Evolutionary conservation across 2,113 vertebrate species (phyloP).

Genomic region (Haemorhous mexicanus): DNA sequence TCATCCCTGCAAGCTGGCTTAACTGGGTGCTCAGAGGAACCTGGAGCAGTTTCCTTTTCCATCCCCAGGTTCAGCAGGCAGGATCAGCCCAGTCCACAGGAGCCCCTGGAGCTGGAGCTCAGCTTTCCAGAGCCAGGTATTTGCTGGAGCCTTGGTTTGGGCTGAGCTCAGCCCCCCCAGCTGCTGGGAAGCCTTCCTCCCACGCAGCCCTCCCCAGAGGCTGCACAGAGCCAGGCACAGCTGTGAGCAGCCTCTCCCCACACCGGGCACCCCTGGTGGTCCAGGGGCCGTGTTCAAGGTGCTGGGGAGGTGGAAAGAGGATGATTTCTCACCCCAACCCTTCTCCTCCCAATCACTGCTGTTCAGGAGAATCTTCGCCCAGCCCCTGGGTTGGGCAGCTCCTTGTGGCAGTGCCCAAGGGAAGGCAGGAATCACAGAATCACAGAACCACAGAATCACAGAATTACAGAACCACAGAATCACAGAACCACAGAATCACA

Average conservation of each 20-base stretch:
- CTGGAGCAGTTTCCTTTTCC: not conserved
- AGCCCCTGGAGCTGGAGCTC: not conserved
- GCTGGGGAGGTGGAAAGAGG: not conserved
- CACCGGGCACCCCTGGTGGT: not conserved
- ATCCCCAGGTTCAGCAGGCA: not conserved
- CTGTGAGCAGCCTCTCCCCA: not conserved
- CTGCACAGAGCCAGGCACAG: not conserved
- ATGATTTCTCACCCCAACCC: not conserved
- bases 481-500: no score
- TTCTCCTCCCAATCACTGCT: not conserved
- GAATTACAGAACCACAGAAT: no score
- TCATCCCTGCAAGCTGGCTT: not conserved
- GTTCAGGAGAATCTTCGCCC: not conserved
- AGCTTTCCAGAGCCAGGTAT: not conserved
- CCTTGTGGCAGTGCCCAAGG: not conserved
- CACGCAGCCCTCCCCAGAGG: not conserved
- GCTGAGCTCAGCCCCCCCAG: not conserved
- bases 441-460: no score
- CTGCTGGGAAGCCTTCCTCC: not conserved
- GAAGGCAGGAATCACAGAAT: not conserved
- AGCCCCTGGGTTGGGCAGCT: not conserved
- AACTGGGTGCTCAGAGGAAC: not conserved
- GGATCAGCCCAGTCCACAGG: not conserved
- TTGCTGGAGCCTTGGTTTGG: not conserved
- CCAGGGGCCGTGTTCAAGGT: not conserved